Conservation (phyloP, 2,113 vertebrate genomes). For the Chaetodon trifascialis region DNA sequence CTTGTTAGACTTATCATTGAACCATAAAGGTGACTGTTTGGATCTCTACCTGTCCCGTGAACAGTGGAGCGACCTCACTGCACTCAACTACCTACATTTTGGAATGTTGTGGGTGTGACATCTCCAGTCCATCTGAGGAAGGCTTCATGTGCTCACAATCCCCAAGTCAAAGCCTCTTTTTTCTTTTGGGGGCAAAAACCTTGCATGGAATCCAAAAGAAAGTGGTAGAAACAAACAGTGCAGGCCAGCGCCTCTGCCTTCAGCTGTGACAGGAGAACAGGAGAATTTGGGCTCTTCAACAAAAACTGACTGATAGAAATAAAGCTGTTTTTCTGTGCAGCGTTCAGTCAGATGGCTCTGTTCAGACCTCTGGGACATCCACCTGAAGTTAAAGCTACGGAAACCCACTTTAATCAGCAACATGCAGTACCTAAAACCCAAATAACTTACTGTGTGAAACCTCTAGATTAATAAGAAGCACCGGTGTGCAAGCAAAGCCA, state of each 20-base stretch:
- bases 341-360: constrained; percentile 23
- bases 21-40: constrained; percentile 17
- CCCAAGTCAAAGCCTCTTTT: constrained; percentile 11
- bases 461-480: constrained; percentile 42
- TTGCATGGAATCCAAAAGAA: background rate
- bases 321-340: constrained; percentile 52
- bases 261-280: background rate
- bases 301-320: constrained; percentile 41
- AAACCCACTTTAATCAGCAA: constrained; percentile 34
- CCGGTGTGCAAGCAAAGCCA: constrained; percentile 39
- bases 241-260: background rate
- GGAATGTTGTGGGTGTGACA: constrained; percentile 67
- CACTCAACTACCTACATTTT: constrained; percentile 11
- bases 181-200: background rate
- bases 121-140: constrained; percentile 2
- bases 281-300: constrained; percentile 24
- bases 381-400: constrained; percentile 16
- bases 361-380: background rate
- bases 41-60: constrained; percentile 1
- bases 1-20: constrained; percentile 48
- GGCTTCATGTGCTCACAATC: background rate
- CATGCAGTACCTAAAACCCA: constrained; percentile 50
- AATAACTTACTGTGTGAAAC: constrained; percentile 19
- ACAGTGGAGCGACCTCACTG: background rate
- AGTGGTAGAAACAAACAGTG: background rate